Conservation (phyloP, 2,113 vertebrate genomes). For the Leiothrix lutea region DNA sequence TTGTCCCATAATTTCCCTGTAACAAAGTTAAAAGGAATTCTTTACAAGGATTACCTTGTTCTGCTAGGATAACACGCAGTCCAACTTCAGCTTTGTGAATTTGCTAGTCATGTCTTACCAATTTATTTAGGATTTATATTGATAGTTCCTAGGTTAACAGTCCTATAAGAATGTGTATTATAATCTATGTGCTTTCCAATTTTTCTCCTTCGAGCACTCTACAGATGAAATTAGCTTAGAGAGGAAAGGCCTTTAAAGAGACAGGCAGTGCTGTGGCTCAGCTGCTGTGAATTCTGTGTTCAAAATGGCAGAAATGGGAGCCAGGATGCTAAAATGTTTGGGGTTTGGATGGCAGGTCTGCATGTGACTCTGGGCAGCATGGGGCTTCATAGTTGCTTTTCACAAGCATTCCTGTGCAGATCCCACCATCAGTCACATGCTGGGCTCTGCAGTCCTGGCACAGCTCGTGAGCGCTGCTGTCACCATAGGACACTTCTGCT, state of each 20-base stretch:
- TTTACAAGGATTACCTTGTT: not conserved
- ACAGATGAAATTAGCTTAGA: not conserved
- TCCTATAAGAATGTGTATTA: not conserved
- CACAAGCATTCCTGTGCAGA: not conserved
- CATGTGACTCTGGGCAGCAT: not conserved
- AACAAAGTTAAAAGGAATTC: not conserved
- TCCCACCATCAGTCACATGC: conserved; percentile 14
- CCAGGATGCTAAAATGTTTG: not conserved
- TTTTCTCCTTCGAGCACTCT: not conserved
- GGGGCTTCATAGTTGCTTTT: not conserved
- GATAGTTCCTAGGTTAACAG: not conserved
- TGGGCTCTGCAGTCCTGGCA: not conserved
- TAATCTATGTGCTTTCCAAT: not conserved
- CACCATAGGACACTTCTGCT: not conserved
- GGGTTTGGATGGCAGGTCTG: not conserved
- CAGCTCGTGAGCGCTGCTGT: not conserved
- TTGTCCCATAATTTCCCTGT: not conserved
- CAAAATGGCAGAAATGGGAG: not conserved
- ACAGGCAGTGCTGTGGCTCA: not conserved
- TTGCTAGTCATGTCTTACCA: not conserved
- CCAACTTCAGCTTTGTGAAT: not conserved
- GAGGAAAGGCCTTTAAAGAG: not conserved
- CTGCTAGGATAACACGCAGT: not conserved
- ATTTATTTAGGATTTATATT: not conserved
- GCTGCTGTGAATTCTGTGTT: not conserved